Percentiles rank a stretch among this genome's conserved stretches.
These are phyloP conservation scores for Aphelinus certus DNA, from an alignment of 1,140 invertebrate genomes.

Conservation along the genomic window DNA sequence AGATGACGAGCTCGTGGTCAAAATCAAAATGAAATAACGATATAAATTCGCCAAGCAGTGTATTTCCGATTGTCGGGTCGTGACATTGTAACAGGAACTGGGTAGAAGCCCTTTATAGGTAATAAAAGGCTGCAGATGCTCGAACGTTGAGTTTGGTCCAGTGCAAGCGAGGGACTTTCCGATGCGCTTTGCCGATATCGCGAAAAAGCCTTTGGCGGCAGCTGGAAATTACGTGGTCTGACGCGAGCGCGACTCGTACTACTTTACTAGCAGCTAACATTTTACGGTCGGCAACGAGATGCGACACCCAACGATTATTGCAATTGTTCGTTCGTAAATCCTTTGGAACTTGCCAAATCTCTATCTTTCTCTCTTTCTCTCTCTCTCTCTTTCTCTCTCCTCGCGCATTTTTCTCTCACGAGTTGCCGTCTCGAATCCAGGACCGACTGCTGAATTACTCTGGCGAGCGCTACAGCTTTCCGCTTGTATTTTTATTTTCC, in stretches of 20 bases:
- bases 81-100: too few species aligned
- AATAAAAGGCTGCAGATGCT: constrained; percentile 18
- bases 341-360: constrained; percentile 35
- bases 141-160: neutral
- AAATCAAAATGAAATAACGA: too few species aligned
- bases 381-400: neutral
- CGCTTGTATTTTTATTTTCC: too few species aligned
- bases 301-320: constrained; percentile 8
- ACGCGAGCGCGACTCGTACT: constrained; percentile 31
- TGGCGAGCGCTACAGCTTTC: neutral
- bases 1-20: too few species aligned
- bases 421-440: too few species aligned
- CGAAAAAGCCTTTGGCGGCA: constrained; percentile 1
- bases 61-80: too few species aligned
- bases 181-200: constrained; percentile 5
- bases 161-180: neutral
- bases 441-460: neutral
- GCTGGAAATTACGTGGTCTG: constrained; percentile 39
- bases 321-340: constrained; percentile 28
- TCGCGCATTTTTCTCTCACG: too few species aligned
- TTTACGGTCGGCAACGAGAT: neutral
- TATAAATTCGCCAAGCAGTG: too few species aligned
- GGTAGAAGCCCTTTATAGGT: constrained; percentile 5
- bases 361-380: constrained; percentile 24
- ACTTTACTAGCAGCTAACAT: constrained; percentile 22